These are phyloP conservation scores for Pseudomyrmex cubaensis DNA, from an alignment of 1,140 invertebrate species.

Conservation along the genomic window DNA sequence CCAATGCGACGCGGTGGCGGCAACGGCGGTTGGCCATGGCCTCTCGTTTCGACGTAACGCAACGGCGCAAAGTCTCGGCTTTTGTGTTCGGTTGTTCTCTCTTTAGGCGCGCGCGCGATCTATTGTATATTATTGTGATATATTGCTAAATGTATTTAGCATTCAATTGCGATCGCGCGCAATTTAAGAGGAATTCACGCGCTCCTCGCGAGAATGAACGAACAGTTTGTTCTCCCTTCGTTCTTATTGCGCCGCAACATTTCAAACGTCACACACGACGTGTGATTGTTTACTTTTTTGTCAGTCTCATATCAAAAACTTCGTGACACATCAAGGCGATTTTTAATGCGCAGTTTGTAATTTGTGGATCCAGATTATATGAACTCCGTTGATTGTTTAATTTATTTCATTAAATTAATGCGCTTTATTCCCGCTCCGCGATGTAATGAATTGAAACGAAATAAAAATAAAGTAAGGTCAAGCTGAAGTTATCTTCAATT, in stretches of 20 bases:
- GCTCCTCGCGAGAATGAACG: too few relatives aligned
- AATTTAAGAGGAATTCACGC: background rate
- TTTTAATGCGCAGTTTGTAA: background rate
- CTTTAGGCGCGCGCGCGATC: too few relatives aligned
- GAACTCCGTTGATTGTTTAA: conserved; percentile 8
- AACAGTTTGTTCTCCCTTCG: background rate
- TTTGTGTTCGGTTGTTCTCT: background rate
- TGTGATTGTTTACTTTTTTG: background rate
- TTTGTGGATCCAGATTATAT: background rate
- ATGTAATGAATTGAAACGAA: background rate
- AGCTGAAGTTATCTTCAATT: background rate
- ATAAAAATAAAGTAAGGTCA: background rate
- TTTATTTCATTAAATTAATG: background rate
- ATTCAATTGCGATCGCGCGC: background rate
- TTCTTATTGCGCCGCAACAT: background rate
- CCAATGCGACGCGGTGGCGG: background rate
- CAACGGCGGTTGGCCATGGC: conserved; percentile 10
- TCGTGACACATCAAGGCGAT: background rate
- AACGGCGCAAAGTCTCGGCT: background rate
- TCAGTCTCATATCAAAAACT: background rate
- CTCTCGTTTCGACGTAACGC: conserved; percentile 35
- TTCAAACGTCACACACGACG: too few relatives aligned
- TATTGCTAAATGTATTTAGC: conserved; percentile 3
- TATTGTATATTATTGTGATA: conserved; percentile 13
- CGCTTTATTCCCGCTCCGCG: background rate